Conservation (phyloP, 2,113 vertebrate genomes). For the Progne subis region DNA sequence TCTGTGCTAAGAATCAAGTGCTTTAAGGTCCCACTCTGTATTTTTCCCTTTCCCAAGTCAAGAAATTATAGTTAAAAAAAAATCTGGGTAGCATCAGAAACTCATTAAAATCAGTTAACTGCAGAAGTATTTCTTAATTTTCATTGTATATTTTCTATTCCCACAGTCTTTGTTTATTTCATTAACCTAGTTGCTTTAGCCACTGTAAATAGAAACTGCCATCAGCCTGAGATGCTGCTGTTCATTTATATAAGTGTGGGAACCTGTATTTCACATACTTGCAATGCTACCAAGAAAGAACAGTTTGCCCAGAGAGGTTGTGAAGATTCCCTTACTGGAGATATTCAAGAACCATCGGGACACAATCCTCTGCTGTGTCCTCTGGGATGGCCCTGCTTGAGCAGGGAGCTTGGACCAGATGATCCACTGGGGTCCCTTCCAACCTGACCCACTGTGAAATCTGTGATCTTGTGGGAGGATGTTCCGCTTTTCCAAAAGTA, state of each 20-base stretch:
- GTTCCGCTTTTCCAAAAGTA: neutral
- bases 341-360: neutral
- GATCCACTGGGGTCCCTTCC: neutral
- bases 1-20: neutral
- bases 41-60: neutral
- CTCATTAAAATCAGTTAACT: neutral
- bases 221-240: neutral
- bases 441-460: fast-evolving
- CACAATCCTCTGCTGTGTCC: neutral
- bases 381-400: neutral
- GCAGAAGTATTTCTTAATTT: neutral
- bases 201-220: neutral
- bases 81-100: neutral
- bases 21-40: neutral
- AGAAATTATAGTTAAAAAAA: neutral
- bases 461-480: neutral
- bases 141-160: neutral
- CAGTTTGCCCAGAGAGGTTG: neutral
- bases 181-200: neutral
- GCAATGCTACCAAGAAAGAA: neutral
- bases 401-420: neutral
- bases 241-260: neutral
- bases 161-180: neutral
- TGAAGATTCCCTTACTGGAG: neutral
- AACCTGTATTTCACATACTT: neutral